Percentiles rank a stretch among this genome's conserved stretches.
Evolutionary conservation across 2,888 invertebrate species (phyloP).

Genomic region (Tetragonula carbonaria): DNA sequence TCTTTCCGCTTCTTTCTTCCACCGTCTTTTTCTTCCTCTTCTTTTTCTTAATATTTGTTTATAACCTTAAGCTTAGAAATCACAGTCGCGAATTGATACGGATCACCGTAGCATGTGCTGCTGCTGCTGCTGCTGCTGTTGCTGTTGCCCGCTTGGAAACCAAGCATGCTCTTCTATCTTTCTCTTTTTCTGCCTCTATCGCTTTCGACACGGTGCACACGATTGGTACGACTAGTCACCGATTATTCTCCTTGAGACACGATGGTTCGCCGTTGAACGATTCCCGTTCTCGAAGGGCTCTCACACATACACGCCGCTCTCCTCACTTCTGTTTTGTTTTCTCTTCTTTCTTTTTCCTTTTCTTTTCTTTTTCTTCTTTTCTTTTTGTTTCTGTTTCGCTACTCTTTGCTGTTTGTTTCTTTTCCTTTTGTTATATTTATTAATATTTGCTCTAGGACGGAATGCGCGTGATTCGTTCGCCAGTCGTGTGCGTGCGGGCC

Average conservation of each 20-base stretch:
- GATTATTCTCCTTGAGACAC: slow-evolving; percentile 19
- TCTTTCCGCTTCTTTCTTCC: not conserved
- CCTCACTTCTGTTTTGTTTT: no score
- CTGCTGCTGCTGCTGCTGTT: slow-evolving; percentile 37
- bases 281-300: not conserved
- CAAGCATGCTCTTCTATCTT: slow-evolving; percentile 27
- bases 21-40: not conserved
- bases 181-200: not conserved
- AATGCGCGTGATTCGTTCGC: slow-evolving; percentile 47
- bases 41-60: slow-evolving; percentile 39
- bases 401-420: not conserved
- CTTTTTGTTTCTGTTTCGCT: no score
- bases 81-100: slow-evolving; percentile 74
- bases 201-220: slow-evolving; percentile 16
- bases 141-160: slow-evolving; percentile 40
- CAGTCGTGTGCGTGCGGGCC: slow-evolving; percentile 5
- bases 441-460: slow-evolving; percentile 55
- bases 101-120: slow-evolving; percentile 64
- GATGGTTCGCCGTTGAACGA: slow-evolving; percentile 11
- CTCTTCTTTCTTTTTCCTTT: no score
- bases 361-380: not conserved
- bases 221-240: slow-evolving; percentile 43
- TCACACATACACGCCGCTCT: not conserved
- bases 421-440: not conserved
- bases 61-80: slow-evolving; percentile 70